A percentile compares a stretch with the other conserved stretches of the same genome.
phyloP scores from a whole-genome alignment of 1,140 invertebrate genomes.

The Drosophila setifemur region DNA sequence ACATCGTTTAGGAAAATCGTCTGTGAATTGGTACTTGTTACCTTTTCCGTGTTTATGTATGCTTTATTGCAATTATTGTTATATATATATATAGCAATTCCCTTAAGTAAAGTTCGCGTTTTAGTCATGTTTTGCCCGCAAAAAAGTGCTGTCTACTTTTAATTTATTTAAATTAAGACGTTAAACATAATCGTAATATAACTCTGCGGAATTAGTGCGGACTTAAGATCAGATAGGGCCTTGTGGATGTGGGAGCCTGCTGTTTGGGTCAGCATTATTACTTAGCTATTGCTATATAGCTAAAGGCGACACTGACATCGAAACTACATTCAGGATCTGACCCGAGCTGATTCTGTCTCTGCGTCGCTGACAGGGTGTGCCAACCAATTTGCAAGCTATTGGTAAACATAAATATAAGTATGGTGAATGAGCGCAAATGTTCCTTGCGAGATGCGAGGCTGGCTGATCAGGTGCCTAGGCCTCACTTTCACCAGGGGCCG shows the following conservation, averaged over 20 bases:
- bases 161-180: constrained; percentile 75
- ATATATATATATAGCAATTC: constrained; percentile 42
- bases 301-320: constrained; percentile 25
- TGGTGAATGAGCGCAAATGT: constrained; percentile 54
- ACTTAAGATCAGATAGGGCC: constrained; percentile 27
- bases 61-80: constrained; percentile 62
- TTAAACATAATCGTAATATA: constrained; percentile 70
- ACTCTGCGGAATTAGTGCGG: constrained; percentile 44
- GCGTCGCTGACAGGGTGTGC: constrained; percentile 25
- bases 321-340: constrained; percentile 59
- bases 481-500: constrained; percentile 88
- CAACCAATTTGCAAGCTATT: constrained; percentile 54
- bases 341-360: constrained; percentile 15
- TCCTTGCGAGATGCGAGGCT: constrained; percentile 23
- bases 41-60: constrained; percentile 41
- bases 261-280: constrained; percentile 19
- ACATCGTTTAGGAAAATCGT: constrained; percentile 84
- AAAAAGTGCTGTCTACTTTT: constrained; percentile 54
- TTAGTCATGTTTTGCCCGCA: constrained; percentile 32
- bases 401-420: constrained; percentile 70
- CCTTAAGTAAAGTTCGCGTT: constrained; percentile 57
- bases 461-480: constrained; percentile 58
- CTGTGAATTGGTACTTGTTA: no score
- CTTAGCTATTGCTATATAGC: constrained; percentile 10
- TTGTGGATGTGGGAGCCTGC: constrained; percentile 1